Base-by-base conservation (phyloP, 1,140 invertebrate species). In the Thaumetopoea pityocampa region DNA sequence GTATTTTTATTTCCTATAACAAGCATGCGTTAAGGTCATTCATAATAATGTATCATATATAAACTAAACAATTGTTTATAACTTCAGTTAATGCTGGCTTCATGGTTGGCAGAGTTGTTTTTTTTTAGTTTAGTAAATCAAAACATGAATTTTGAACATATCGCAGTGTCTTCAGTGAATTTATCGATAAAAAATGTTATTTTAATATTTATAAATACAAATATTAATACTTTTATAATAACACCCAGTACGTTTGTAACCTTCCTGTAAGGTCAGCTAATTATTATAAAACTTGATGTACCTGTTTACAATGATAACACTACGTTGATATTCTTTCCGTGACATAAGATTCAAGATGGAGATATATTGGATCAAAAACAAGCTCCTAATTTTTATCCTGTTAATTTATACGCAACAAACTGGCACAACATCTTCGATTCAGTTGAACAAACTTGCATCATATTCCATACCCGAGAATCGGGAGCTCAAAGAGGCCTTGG, bases 261-360 rank as follows among this genome's bases (percentile, higher is more conserved):
- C 60, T 60, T 49, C 45, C 16, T 11, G 30, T 50, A 40, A 65
- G 61, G 61, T 58, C 61, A 55, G 41, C 38, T 40, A 20, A 43
- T 52, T 55, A 34, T 65, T 65, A 65, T 65, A 65, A 61, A 65
- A 55, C 47, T 42, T 15, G 27, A 38, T 48, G n/a, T n/a, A 48
- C 46, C 28, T 18, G 46, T 59, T 59, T 32, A 52, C 36, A 46
- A 51, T 47, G 34, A 36, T 41, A 45, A 52, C 54, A 57, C n/a
- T 42, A 62, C 28, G 29, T 34, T 48, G 23, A 20, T 46, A 18
- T 45, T 32, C 35, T 36, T 61, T 51, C 34, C 32, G 42, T 35
- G 40, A 35, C 32, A 51, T 24, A 48, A 49, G 46, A 41, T 30
- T 24, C 19, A 50, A 46, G 22, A 50, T 43, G 40, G 11, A 24